Evolutionary conservation across 2,113 vertebrate genomes (phyloP).

Genomic region (Eurypyga helias): DNA sequence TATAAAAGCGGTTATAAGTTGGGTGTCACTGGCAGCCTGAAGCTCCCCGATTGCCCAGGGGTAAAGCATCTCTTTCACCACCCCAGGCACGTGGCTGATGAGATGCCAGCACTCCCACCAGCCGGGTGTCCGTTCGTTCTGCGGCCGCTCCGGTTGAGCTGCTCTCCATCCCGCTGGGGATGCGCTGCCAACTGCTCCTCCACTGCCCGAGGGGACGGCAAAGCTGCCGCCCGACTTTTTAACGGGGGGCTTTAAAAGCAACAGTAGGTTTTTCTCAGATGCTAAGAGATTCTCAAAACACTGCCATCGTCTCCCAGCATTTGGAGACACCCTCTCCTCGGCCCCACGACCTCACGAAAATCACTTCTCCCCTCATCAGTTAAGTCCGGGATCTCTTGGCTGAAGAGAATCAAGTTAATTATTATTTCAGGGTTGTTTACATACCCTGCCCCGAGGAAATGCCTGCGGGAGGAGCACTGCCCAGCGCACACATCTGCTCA

Average conservation of each 20-base stretch:
- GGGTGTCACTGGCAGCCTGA: background rate
- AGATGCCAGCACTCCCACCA: background rate
- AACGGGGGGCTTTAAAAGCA: background rate
- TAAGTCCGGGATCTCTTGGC: background rate
- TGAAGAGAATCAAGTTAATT: background rate
- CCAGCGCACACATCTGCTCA: background rate
- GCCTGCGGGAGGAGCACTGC: background rate
- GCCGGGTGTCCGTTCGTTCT: rapidly evolving
- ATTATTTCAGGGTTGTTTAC: background rate
- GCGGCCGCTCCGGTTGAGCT: background rate
- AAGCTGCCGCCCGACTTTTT: background rate
- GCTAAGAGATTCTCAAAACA: background rate
- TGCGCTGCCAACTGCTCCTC: background rate
- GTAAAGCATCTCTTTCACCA: background rate
- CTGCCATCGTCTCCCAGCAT: rapidly evolving
- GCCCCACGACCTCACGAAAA: rapidly evolving
- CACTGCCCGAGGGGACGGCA: background rate
- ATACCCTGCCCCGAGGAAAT: background rate
- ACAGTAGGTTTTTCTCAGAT: background rate
- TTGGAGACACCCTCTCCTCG: rapidly evolving
- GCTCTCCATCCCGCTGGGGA: background rate
- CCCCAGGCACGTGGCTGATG: rapidly evolving
- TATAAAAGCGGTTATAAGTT: background rate
- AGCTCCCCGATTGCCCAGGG: background rate
- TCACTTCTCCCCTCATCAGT: background rate